phyloP scores from a whole-genome alignment of 1,140 invertebrate genomes.

The Harlomillsia oculata region DNA sequence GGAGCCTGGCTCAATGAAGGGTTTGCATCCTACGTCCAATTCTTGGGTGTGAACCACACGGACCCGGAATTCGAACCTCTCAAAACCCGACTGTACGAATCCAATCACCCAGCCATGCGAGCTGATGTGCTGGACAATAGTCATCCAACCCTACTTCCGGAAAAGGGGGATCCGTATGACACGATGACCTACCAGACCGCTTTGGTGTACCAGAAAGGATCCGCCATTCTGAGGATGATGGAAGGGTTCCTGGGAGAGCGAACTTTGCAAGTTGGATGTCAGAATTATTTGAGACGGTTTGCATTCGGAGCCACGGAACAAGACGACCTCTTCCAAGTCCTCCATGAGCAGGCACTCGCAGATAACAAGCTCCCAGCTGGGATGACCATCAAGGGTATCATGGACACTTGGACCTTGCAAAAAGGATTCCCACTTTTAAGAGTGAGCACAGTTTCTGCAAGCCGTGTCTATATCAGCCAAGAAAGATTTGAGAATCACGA shows the following conservation, averaged over 20 bases:
- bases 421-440: conserved; percentile 68
- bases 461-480: neutral
- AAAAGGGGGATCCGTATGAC: conserved; percentile 1
- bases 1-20: neutral
- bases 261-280: conserved; percentile 44
- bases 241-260: conserved; percentile 9
- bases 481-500: conserved; percentile 7
- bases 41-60: neutral
- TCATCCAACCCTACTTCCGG: conserved; percentile 8
- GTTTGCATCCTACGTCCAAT: conserved; percentile 4
- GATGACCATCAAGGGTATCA: conserved; percentile 51
- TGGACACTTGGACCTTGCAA: conserved; percentile 72
- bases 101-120: conserved; percentile 12
- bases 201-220: conserved; percentile 62
- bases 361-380: neutral
- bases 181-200: conserved; percentile 44
- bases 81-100: neutral
- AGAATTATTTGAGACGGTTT: conserved; percentile 45
- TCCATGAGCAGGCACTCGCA: conserved; percentile 46
- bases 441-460: conserved; percentile 39
- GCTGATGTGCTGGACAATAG: neutral
- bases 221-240: conserved; percentile 20
- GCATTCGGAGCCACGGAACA: conserved; percentile 56
- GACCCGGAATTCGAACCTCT: conserved; percentile 5
- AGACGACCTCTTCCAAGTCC: conserved; percentile 57